Base-by-base conservation (phyloP, 1,140 invertebrate genomes). In the Neodiprion fabricii region DNA sequence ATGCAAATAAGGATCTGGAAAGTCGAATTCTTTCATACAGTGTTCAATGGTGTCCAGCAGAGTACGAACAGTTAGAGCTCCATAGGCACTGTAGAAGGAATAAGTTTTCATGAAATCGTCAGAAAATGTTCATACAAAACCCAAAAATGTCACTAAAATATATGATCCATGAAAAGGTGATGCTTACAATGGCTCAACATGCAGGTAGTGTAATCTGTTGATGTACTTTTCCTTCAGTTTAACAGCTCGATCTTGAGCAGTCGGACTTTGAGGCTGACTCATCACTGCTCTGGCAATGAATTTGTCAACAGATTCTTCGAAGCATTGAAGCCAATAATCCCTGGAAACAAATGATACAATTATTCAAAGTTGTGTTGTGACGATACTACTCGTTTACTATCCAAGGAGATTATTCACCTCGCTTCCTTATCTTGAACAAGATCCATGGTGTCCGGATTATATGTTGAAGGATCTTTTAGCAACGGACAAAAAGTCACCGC, bases 21-120 rank as follows among this genome's bases (percentile, higher is more conserved):
- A 99, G 75, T 96, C 94, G 85, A 95, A 96, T 82, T 96, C 94
- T 79, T 94, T 92, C 82, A 99, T 90, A 84, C 93, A 96, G 83
- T 96, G 96, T 88, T 98, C 96, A 82, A 98, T 96, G 69, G 96
- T 94, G 85, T 98, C 96, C 72, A 99, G 89, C 74, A 99, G 89
- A 83, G 94, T 94, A 84, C 97, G 89, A 74, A 98, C 96, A 75
- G 95, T 97, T 75, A 98, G 89, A 74, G 93, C 93, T 74, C 96
- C 96, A 90, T 95, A 96, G 74, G 95, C 94, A 90, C 96, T 96
- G 85, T 83, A 90, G 28, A 40, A 40, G 28, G 28, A 40, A 40
- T 40, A 74, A 69, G 76, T 74, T 65, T 61, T 66, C 71, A 61
- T 74, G 61, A 48, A 68, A 72, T 74, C 28, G 61, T 53, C 14